Evolutionary conservation across 2,797 vertebrate genomes (phyloP).

Genomic region (Macroramphosus scolopax): DNA sequence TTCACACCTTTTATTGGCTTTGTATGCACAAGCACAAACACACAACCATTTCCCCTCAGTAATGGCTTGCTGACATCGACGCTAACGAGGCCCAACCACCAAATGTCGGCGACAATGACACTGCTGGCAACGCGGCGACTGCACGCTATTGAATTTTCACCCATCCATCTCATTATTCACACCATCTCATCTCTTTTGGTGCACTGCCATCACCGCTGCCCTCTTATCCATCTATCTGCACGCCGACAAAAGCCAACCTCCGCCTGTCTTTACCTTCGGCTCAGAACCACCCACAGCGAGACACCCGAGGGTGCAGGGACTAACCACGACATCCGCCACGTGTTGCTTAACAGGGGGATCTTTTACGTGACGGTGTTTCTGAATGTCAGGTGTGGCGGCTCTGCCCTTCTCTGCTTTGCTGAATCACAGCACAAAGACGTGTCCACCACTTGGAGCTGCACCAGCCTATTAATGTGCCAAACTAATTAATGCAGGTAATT

Average conservation of each 20-base stretch:
- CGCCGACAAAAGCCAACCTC: no score
- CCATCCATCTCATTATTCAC: slow-evolving; percentile 37
- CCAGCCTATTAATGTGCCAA: slow-evolving; percentile 61
- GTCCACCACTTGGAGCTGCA: slow-evolving; percentile 35
- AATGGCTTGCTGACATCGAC: slow-evolving; percentile 37
- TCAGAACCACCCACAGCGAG: background rate
- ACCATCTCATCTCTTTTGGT: slow-evolving; percentile 23
- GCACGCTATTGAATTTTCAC: slow-evolving; percentile 23
- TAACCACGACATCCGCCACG: background rate
- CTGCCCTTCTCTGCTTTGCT: slow-evolving; percentile 37
- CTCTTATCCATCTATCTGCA: no score
- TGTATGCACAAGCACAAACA: background rate
- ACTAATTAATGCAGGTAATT: slow-evolving; percentile 76
- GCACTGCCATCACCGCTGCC: slow-evolving; percentile 3
- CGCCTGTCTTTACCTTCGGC: slow-evolving; percentile 7
- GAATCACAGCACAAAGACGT: slow-evolving; percentile 32
- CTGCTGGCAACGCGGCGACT: slow-evolving; percentile 1
- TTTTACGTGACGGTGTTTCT: no score
- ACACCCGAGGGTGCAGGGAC: slow-evolving; percentile 2
- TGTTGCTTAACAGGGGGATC: no score
- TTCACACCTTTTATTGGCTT: slow-evolving; percentile 47
- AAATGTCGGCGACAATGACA: slow-evolving; percentile 16
- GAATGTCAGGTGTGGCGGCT: slow-evolving; percentile 28
- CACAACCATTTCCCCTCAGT: slow-evolving; percentile 4
- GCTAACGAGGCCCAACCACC: slow-evolving; percentile 19